Percentiles rank a stretch among this genome's conserved stretches.
These are phyloP conservation scores for Balaeniceps rex DNA, from an alignment of 2,113 vertebrate genomes.

Conservation along the genomic window DNA sequence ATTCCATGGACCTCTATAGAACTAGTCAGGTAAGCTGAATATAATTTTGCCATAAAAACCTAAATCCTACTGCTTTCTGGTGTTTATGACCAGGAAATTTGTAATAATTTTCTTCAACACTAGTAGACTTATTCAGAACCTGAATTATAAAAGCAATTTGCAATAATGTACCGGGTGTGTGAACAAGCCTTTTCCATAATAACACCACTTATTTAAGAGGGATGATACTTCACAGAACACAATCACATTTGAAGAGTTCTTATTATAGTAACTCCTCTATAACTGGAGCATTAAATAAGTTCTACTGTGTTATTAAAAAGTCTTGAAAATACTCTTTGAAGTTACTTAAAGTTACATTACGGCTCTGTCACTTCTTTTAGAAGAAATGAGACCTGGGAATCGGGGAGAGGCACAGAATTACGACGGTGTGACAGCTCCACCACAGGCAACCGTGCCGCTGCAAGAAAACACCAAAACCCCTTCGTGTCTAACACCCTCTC, in stretches of 20 bases:
- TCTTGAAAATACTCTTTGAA: background rate
- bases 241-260: slow-evolving; percentile 42
- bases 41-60: background rate
- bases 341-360: slow-evolving; percentile 1
- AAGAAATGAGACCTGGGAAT: background rate
- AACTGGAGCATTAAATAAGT: slow-evolving; percentile 51
- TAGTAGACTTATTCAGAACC: background rate
- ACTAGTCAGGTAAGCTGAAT: background rate
- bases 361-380: background rate
- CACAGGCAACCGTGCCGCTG: background rate
- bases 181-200: slow-evolving; percentile 58
- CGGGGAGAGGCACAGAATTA: background rate
- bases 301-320: slow-evolving; percentile 16
- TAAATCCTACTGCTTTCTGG: background rate
- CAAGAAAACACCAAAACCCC: background rate
- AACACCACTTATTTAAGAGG: slow-evolving; percentile 49
- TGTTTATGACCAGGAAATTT: background rate
- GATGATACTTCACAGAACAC: slow-evolving; percentile 44
- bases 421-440: background rate
- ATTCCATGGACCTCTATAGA: background rate
- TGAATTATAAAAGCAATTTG: slow-evolving; percentile 62
- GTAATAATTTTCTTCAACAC: background rate
- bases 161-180: background rate
- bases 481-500: fast-evolving
- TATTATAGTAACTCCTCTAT: slow-evolving; percentile 43